phyloP scores from a whole-genome alignment of 2,113 vertebrate genomes.

The Girardinichthys multiradiatus region DNA sequence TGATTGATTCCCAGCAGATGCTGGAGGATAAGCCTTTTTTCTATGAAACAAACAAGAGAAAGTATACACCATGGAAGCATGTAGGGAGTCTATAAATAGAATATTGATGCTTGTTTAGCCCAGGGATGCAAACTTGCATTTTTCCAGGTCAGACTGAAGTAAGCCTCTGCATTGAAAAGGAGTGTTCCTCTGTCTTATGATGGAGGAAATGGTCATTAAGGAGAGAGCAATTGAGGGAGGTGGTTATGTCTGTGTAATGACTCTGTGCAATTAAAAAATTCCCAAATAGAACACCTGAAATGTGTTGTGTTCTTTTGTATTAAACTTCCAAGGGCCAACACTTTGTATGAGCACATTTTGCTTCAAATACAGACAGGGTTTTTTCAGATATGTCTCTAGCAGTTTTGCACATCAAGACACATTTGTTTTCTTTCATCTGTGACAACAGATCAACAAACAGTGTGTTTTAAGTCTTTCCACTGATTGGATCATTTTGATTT shows the following conservation, averaged over 20 bases:
- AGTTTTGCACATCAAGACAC: too few relatives aligned
- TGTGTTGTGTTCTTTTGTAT: too few relatives aligned
- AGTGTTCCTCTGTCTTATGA: conserved; percentile 29
- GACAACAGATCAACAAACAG: too few relatives aligned
- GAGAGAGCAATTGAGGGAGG: neutral
- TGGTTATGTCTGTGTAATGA: neutral
- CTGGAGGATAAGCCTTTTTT: conserved; percentile 56
- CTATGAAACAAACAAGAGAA: conserved; percentile 75
- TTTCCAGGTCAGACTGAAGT: conserved; percentile 76
- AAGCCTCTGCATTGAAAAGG: conserved; percentile 46
- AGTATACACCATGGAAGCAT: conserved; percentile 72
- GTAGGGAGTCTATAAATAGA: conserved; percentile 77
- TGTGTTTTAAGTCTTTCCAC: too few relatives aligned
- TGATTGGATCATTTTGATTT: too few relatives aligned
- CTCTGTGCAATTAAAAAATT: too few relatives aligned
- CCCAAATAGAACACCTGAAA: too few relatives aligned
- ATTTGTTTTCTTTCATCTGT: too few relatives aligned
- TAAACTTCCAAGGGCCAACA: too few relatives aligned
- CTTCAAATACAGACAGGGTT: too few relatives aligned
- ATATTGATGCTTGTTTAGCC: conserved; percentile 54
- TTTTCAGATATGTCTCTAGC: too few relatives aligned
- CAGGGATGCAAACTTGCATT: conserved; percentile 69
- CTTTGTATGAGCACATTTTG: too few relatives aligned
- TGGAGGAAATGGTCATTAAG: neutral
- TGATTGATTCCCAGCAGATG: conserved; percentile 66